Conservation (phyloP, 2,113 vertebrate genomes). For the Nesogale talazaci region DNA sequence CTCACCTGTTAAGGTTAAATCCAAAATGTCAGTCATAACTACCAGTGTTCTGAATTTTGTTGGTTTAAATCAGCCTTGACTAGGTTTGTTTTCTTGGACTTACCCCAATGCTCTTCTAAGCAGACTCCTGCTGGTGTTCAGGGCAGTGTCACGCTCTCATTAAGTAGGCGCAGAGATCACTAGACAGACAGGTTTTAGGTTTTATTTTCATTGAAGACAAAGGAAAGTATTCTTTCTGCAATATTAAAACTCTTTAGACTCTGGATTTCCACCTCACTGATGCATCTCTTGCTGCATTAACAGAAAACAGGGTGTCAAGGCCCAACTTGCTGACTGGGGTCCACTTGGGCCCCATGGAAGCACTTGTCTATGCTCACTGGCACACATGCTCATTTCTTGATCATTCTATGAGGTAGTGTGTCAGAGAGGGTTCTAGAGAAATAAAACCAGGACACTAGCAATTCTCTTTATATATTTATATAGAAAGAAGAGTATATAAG, state of each 20-base stretch:
- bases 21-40: not conserved
- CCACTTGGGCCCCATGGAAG: not conserved
- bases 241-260: slow-evolving; percentile 40
- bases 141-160: slow-evolving; percentile 69
- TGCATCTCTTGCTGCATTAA: not conserved
- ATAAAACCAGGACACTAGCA: too few species aligned
- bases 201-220: slow-evolving; percentile 65
- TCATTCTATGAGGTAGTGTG: not conserved
- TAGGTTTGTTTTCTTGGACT: slow-evolving; percentile 39
- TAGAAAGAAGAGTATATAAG: too few species aligned
- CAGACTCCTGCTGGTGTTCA: slow-evolving; percentile 62
- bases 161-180: slow-evolving; percentile 61
- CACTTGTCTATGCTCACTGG: not conserved
- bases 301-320: too few species aligned
- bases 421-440: too few species aligned
- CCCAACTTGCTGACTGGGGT: not conserved
- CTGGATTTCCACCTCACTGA: slow-evolving; percentile 29
- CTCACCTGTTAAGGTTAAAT: not conserved
- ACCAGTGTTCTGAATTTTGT: slow-evolving; percentile 35
- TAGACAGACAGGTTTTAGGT: slow-evolving; percentile 60
- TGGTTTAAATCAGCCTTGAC: slow-evolving; percentile 66
- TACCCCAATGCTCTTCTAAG: slow-evolving; percentile 46
- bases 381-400: not conserved
- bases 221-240: slow-evolving; percentile 37
- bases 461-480: too few species aligned